Percentiles rank a stretch among this genome's conserved stretches.
Conservation (phyloP, 2,888 invertebrate species). For the Cancer borealis region DNA sequence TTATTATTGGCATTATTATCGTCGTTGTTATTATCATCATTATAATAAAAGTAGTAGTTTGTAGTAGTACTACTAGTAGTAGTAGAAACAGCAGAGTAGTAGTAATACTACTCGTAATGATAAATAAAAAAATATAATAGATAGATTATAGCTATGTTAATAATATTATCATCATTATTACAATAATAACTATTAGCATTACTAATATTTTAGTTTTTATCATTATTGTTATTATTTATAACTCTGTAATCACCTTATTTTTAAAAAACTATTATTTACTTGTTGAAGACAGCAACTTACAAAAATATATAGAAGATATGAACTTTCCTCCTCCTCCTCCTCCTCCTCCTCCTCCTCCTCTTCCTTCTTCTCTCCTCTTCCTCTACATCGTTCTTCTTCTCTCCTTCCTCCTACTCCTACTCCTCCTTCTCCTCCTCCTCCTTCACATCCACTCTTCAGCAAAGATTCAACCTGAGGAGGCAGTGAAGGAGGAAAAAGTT, state of each 20-base stretch:
- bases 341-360: constrained; percentile 22
- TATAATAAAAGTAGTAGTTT: no score
- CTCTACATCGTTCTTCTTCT: neutral
- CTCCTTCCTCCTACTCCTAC: neutral
- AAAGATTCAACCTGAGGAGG: constrained; percentile 20
- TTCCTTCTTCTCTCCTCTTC: neutral
- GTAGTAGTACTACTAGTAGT: no score
- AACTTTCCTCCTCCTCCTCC: neutral
- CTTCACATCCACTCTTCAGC: constrained; percentile 24
- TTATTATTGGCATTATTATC: no score
- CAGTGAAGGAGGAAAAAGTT: constrained; percentile 20
- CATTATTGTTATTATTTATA: no score
- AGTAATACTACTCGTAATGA: no score
- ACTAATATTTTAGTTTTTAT: neutral
- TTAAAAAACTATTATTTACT: no score
- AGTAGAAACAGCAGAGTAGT: no score
- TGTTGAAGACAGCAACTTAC: neutral
- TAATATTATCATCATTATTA: no score
- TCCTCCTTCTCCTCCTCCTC: neutral
- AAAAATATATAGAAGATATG: neutral
- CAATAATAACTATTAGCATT: neutral
- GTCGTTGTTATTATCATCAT: no score
- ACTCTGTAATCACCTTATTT: no score
- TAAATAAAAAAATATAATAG: no score
- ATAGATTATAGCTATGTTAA: neutral